Conservation (phyloP, 2,113 vertebrate genomes). For the Oriolus oriolus region DNA sequence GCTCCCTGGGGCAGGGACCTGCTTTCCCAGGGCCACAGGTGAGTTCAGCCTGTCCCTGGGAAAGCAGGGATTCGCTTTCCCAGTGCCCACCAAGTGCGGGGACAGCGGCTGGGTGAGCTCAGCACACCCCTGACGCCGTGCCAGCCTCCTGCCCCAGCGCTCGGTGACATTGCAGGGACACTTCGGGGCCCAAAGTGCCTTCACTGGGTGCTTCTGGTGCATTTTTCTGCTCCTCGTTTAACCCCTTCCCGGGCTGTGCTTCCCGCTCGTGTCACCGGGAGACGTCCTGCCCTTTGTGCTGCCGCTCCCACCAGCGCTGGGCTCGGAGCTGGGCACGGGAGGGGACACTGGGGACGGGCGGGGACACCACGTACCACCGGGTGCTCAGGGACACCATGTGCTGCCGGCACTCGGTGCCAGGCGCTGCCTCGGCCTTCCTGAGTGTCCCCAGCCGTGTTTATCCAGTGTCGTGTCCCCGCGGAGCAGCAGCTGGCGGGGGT, state of each 20-base stretch:
- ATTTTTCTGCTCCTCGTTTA: not conserved
- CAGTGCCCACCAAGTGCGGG: not conserved
- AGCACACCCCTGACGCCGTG: rapidly evolving
- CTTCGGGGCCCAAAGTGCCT: not conserved
- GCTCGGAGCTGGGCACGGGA: not conserved
- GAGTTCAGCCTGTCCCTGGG: not conserved
- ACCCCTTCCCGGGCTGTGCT: not conserved
- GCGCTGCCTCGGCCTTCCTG: not conserved
- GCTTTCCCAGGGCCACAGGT: not conserved
- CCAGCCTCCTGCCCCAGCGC: not conserved
- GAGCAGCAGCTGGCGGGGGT: not conserved
- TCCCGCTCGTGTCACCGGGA: rapidly evolving
- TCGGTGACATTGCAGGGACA: not conserved
- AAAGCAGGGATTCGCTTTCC: not conserved
- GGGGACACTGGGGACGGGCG: not conserved
- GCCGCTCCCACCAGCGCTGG: rapidly evolving
- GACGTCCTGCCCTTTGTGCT: not conserved
- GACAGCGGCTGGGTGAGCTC: not conserved
- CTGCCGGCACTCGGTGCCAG: not conserved
- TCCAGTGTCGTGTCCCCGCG: rapidly evolving
- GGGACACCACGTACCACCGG: not conserved
- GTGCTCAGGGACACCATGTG: not conserved
- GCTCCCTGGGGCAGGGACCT: not conserved
- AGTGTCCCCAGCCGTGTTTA: not conserved
- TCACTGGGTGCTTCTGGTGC: not conserved